These are phyloP conservation scores for Pterophyllum scalare DNA, from an alignment of 2,113 vertebrate species.

Conservation along the genomic window DNA sequence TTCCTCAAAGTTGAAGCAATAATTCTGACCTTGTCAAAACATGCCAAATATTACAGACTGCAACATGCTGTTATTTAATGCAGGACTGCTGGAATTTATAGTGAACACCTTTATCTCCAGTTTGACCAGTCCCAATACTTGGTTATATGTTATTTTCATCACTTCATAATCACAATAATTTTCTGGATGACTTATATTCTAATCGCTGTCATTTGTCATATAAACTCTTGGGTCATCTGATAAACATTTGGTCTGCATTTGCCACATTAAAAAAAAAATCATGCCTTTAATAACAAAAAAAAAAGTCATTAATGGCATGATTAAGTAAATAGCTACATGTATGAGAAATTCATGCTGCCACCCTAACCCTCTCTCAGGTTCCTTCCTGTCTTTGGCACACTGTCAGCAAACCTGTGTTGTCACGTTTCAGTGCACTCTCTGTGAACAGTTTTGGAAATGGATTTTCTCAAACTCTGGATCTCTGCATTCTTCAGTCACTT, in stretches of 20 bases:
- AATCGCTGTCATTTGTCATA: neutral
- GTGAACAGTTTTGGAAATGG: neutral
- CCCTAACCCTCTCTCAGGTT: neutral
- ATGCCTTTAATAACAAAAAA: neutral
- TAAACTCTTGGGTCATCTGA: neutral
- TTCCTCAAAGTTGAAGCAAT: neutral
- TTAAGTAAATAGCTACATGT: neutral
- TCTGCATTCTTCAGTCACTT: neutral
- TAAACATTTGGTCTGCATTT: conserved; percentile 49
- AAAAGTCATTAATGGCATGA: neutral
- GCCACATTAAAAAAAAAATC: neutral
- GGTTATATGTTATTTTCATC: neutral
- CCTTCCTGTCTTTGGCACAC: neutral
- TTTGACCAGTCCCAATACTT: neutral
- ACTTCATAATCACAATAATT: neutral
- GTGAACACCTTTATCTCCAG: neutral
- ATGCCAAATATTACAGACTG: neutral
- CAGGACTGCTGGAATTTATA: neutral
- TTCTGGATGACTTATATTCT: neutral
- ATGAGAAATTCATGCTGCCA: neutral
- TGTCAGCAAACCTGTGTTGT: neutral
- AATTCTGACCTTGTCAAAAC: neutral
- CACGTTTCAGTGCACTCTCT: neutral
- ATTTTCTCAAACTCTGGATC: neutral
- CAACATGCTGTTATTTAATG: neutral